These are phyloP conservation scores for Mirounga angustirostris DNA, from an alignment of 2,113 vertebrate species.

Conservation along the genomic window DNA sequence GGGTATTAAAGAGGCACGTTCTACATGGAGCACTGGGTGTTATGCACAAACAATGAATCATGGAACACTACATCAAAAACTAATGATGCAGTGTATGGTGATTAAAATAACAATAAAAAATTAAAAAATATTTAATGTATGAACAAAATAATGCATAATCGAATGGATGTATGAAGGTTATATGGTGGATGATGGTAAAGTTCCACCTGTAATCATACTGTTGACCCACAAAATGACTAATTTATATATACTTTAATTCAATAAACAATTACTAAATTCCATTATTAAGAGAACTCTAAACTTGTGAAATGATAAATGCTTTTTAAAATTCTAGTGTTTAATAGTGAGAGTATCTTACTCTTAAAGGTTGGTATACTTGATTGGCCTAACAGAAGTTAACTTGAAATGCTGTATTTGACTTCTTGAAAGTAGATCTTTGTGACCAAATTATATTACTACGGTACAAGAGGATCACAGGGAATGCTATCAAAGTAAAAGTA, in stretches of 20 bases:
- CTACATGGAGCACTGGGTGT: no score
- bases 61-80: no score
- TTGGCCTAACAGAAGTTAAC: background rate
- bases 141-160: conserved; percentile 7
- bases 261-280: background rate
- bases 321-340: background rate
- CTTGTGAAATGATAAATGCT: conserved; percentile 22
- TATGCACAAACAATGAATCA: no score
- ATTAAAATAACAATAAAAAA: no score
- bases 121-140: background rate
- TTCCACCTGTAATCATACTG: background rate
- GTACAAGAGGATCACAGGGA: background rate
- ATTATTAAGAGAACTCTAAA: conserved; percentile 25
- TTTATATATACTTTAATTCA: background rate
- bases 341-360: background rate
- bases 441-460: background rate
- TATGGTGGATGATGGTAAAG: background rate
- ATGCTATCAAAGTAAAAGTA: background rate
- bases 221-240: background rate
- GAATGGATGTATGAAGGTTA: background rate
- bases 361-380: background rate
- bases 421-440: background rate
- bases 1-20: no score
- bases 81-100: no score
- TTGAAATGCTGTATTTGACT: background rate